Conservation (phyloP, 1,140 invertebrate species). For the Drosophila lini region DNA sequence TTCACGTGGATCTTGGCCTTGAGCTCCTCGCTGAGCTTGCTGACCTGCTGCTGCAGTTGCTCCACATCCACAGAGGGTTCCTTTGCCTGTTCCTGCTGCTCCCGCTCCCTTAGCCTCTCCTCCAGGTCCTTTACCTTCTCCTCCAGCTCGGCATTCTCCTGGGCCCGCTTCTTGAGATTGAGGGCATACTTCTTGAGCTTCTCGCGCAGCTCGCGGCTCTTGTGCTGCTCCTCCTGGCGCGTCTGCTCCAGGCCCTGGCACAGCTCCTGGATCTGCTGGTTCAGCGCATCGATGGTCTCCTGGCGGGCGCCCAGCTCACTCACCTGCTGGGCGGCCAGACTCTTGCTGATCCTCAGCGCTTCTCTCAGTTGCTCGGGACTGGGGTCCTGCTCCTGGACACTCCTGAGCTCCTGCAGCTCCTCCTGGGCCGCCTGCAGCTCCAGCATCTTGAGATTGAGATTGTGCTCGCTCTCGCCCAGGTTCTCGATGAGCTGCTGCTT, state of each 20-base stretch:
- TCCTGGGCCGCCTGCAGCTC: slow-evolving; percentile 85
- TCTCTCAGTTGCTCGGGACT: slow-evolving; percentile 28
- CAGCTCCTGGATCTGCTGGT: slow-evolving; percentile 65
- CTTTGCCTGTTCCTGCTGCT: slow-evolving; percentile 4
- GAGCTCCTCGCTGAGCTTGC: slow-evolving; percentile 25
- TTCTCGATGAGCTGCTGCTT: slow-evolving; percentile 81
- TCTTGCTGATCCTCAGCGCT: slow-evolving; percentile 54
- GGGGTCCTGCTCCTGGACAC: slow-evolving; percentile 39
- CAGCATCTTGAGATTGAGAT: slow-evolving; percentile 85
- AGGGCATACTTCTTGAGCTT: slow-evolving; percentile 91
- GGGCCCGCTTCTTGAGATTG: slow-evolving; percentile 89
- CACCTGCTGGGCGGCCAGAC: slow-evolving; percentile 64
- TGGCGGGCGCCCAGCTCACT: slow-evolving; percentile 64
- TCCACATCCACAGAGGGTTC: slow-evolving; percentile 8
- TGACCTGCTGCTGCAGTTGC: slow-evolving; percentile 29
- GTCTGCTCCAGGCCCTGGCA: slow-evolving; percentile 60
- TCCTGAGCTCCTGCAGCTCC: slow-evolving; percentile 58
- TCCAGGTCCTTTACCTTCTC: slow-evolving; percentile 52
- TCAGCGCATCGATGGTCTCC: slow-evolving; percentile 77
- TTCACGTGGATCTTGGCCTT: slow-evolving; percentile 37
- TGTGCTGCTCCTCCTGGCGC: slow-evolving; percentile 33
- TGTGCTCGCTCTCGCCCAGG: slow-evolving; percentile 71
- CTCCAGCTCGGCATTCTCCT: slow-evolving; percentile 88
- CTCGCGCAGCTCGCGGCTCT: slow-evolving; percentile 85
- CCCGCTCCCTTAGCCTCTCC: background rate